phyloP scores from a whole-genome alignment of 2,797 vertebrate genomes.

The Chelon labrosus region DNA sequence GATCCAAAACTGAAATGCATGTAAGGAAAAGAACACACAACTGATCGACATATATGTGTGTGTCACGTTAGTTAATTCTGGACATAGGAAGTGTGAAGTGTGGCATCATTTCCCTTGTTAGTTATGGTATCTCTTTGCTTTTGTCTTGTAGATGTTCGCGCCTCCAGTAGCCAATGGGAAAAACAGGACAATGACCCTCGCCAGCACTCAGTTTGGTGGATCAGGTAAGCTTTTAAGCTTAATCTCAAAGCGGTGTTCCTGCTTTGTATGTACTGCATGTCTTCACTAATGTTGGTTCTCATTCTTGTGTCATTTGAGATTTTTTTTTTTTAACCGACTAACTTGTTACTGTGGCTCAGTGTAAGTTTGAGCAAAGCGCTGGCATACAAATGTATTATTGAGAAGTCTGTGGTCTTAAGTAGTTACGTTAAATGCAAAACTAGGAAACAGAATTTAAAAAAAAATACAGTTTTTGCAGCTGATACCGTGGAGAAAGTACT shows the following conservation, averaged over 20 bases:
- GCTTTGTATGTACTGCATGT: not conserved
- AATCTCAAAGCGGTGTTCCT: not conserved
- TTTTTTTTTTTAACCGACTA: not conserved
- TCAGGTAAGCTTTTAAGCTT: constrained; percentile 87
- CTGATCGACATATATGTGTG: constrained; percentile 18
- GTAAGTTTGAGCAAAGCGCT: not conserved
- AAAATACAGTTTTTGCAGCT: not conserved
- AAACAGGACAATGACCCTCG: constrained; percentile 94
- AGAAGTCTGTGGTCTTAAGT: not conserved
- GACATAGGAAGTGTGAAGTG: constrained; percentile 69
- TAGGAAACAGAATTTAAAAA: not conserved
- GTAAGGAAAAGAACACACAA: not conserved
- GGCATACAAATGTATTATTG: not conserved
- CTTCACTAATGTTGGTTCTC: not conserved
- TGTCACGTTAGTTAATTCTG: constrained; percentile 55
- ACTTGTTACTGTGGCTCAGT: not conserved
- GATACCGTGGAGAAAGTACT: not conserved
- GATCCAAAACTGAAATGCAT: constrained; percentile 18
- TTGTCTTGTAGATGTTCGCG: constrained; percentile 95
- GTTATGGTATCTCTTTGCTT: constrained; percentile 58
- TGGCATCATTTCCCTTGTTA: constrained; percentile 56
- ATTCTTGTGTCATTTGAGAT: not conserved
- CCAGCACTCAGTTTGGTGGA: constrained; percentile 93
- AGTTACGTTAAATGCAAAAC: constrained; percentile 6
- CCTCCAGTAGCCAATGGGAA: constrained; percentile 97